A percentile compares a stretch with the other conserved stretches of the same genome.
Conservation (phyloP, 2,113 vertebrate genomes). For the Romanogobio albipinnatus region DNA sequence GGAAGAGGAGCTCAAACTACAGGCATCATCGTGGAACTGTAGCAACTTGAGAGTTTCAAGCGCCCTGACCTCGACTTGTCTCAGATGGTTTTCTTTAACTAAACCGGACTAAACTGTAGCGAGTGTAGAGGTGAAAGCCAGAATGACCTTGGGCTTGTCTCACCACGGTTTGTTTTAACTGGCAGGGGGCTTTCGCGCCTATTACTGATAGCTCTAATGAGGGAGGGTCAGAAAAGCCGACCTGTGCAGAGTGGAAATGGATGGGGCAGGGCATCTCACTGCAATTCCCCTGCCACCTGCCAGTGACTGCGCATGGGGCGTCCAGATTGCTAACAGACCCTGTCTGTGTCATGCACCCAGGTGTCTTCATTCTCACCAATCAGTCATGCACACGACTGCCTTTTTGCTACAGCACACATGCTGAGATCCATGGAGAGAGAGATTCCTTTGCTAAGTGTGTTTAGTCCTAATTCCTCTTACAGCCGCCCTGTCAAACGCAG, state of each 20-base stretch:
- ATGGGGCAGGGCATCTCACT: conserved; percentile 69
- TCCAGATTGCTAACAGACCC: conserved; percentile 77
- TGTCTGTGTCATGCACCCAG: conserved; percentile 52
- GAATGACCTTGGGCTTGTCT: conserved; percentile 66
- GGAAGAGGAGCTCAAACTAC: background rate
- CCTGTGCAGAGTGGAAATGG: conserved; percentile 74
- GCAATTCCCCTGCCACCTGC: conserved; percentile 73
- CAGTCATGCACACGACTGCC: conserved; percentile 24
- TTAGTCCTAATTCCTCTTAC: conserved; percentile 5
- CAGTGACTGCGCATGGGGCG: conserved; percentile 48
- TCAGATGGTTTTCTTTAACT: conserved; percentile 56
- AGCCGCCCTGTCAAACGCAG: conserved; percentile 25
- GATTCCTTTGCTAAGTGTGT: conserved; percentile 27
- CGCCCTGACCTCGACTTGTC: conserved; percentile 51
- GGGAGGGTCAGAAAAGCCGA: conserved; percentile 69
- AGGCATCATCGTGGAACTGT: background rate
- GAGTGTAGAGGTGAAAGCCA: conserved; percentile 56
- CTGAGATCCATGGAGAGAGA: background rate
- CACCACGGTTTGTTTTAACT: conserved; percentile 62
- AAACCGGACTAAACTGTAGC: conserved; percentile 56
- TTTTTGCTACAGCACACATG: conserved; percentile 37
- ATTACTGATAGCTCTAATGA: conserved; percentile 78
- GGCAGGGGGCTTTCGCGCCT: conserved; percentile 65
- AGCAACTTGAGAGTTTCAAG: conserved; percentile 43
- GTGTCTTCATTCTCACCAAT: conserved; percentile 54